These are phyloP conservation scores for Sterna hirundo DNA, from an alignment of 2,113 vertebrate genomes.

Conservation along the genomic window DNA sequence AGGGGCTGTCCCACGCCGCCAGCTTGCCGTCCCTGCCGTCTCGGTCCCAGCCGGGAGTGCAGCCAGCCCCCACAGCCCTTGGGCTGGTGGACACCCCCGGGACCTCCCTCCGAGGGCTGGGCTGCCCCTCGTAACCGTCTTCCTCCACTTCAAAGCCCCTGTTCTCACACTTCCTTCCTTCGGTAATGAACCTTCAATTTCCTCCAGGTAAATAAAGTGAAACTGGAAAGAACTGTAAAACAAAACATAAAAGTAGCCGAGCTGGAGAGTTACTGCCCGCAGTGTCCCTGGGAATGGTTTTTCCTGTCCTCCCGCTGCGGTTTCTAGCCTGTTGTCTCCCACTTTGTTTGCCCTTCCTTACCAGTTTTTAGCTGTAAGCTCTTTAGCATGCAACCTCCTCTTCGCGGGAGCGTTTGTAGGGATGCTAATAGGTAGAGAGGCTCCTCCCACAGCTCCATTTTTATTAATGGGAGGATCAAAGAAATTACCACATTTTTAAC, in stretches of 20 bases:
- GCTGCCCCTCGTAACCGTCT: not conserved
- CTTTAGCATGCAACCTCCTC: not conserved
- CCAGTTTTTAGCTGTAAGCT: not conserved
- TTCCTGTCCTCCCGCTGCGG: not conserved
- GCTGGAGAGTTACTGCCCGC: not conserved
- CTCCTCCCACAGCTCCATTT: not conserved
- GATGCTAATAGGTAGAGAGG: not conserved
- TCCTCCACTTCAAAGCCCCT: not conserved
- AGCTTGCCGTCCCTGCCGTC: too few relatives aligned
- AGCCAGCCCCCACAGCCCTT: not conserved
- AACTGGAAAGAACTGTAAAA: slow-evolving; percentile 16
- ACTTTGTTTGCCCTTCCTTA: not conserved
- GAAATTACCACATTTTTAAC: not conserved
- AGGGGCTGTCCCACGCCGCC: not conserved
- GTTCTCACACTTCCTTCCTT: not conserved
- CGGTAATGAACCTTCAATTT: not conserved
- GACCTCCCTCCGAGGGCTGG: not conserved
- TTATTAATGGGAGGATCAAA: not conserved
- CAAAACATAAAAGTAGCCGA: not conserved
- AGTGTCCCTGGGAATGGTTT: not conserved
- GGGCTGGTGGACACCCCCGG: not conserved
- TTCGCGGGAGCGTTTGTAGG: not conserved
- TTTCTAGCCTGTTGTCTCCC: not conserved
- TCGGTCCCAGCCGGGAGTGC: not conserved
- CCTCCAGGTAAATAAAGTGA: slow-evolving; percentile 31